A percentile compares a stretch with the other conserved stretches of the same genome.
These are phyloP conservation scores for Chelonoidis abingdonii DNA, from an alignment of 2,113 vertebrate species.

Conservation along the genomic window DNA sequence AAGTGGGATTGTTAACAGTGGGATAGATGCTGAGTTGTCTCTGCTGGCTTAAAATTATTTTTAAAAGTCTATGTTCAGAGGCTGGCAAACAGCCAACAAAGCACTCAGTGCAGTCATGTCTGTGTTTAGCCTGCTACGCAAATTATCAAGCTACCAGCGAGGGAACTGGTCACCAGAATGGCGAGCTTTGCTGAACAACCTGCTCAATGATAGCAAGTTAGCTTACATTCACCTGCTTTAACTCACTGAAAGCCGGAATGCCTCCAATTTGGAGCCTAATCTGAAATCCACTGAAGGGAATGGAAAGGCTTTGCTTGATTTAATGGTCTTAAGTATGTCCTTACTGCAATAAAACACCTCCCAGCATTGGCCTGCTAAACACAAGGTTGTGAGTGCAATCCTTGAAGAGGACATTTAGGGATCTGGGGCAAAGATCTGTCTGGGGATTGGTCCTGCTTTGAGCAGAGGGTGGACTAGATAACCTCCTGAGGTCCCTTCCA, in stretches of 20 bases:
- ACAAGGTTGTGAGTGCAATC: no score
- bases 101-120: not conserved
- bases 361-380: no score
- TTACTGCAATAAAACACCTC: not conserved
- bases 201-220: not conserved
- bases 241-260: not conserved
- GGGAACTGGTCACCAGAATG: not conserved
- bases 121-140: not conserved
- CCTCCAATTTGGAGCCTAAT: not conserved
- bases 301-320: not conserved
- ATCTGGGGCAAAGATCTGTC: no score
- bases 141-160: not conserved
- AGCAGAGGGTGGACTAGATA: no score
- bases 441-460: no score
- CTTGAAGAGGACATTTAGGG: no score
- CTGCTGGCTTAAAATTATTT: not conserved
- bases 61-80: not conserved
- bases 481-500: no score
- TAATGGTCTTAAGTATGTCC: not conserved
- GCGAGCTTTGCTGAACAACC: not conserved
- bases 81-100: not conserved
- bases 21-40: not conserved
- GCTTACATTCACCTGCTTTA: not conserved
- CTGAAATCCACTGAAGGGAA: not conserved
- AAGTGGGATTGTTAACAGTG: not conserved